Evolutionary conservation across 2,797 vertebrate genomes (phyloP).

Genomic region (Thalassophryne amazonica): DNA sequence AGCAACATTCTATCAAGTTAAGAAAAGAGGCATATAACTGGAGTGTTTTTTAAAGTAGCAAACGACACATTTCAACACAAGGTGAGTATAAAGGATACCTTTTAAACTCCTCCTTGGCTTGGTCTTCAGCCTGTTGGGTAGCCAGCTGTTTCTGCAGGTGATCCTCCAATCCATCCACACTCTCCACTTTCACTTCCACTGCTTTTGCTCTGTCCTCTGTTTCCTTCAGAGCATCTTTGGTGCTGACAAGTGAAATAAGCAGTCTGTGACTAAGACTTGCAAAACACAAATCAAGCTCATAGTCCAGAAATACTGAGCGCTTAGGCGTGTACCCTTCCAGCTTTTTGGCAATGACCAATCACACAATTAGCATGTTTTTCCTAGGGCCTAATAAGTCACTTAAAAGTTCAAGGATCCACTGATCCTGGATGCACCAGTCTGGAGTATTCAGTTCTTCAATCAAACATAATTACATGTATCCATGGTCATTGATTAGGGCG

Average conservation of each 20-base stretch:
- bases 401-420: too few species aligned
- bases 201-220: slow-evolving; percentile 63
- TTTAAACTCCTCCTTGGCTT: slow-evolving; percentile 76
- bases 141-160: slow-evolving; percentile 58
- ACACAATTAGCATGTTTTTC: too few species aligned
- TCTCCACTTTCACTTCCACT: slow-evolving; percentile 72
- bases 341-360: slow-evolving; percentile 68
- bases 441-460: too few species aligned
- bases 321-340: slow-evolving; percentile 79
- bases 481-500: too few species aligned
- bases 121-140: too few species aligned
- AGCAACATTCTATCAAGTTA: slow-evolving; percentile 77
- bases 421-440: too few species aligned
- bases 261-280: slow-evolving; percentile 12
- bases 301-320: background rate
- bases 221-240: slow-evolving; percentile 65
- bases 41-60: too few species aligned
- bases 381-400: too few species aligned
- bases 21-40: slow-evolving; percentile 5
- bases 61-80: background rate
- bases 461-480: too few species aligned
- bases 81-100: slow-evolving; percentile 68
- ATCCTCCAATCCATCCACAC: slow-evolving; percentile 65
- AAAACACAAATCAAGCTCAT: slow-evolving; percentile 12
- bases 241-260: slow-evolving; percentile 60